A percentile compares a stretch with the other conserved stretches of the same genome.
phyloP scores from a whole-genome alignment of 2,888 invertebrate species.

The Suillia variegata region DNA sequence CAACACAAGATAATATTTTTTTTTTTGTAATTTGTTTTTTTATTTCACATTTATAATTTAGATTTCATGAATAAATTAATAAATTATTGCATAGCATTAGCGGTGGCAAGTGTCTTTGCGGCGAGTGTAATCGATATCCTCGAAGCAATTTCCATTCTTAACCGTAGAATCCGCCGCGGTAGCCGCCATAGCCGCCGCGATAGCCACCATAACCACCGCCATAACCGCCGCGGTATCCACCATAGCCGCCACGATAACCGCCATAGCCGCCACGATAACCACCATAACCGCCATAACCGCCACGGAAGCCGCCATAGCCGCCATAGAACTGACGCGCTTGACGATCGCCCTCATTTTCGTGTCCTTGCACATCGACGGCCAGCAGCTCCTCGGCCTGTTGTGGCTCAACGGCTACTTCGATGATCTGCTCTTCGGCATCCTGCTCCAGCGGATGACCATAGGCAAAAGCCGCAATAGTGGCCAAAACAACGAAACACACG shows the following conservation, averaged over 20 bases:
- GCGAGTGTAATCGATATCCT: too few relatives aligned
- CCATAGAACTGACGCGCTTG: constrained; percentile 33
- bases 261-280: constrained; percentile 19
- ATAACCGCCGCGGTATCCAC: constrained; percentile 24
- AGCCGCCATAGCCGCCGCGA: constrained; percentile 19
- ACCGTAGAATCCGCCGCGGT: constrained; percentile 23
- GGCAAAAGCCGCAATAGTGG: constrained; percentile 23
- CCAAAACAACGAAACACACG: constrained; percentile 29
- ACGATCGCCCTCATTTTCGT: constrained; percentile 40
- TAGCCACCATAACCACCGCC: constrained; percentile 6
- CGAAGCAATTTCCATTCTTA: constrained; percentile 4
- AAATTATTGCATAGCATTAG: neutral
- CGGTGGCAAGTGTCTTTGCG: neutral
- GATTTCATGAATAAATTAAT: neutral
- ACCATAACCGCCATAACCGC: constrained; percentile 23
- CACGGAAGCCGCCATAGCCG: constrained; percentile 24
- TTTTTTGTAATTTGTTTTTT: too few relatives aligned
- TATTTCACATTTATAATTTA: too few relatives aligned
- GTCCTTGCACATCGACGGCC: constrained; percentile 34
- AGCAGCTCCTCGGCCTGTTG: constrained; percentile 27
- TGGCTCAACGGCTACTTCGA: constrained; percentile 16
- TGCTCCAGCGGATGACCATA: constrained; percentile 22
- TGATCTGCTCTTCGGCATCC: constrained; percentile 5
- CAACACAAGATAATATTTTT: too few relatives aligned
- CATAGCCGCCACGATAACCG: constrained; percentile 24